Conservation (phyloP, 2,888 invertebrate genomes). For the Hirtodrosophila trivittata region DNA sequence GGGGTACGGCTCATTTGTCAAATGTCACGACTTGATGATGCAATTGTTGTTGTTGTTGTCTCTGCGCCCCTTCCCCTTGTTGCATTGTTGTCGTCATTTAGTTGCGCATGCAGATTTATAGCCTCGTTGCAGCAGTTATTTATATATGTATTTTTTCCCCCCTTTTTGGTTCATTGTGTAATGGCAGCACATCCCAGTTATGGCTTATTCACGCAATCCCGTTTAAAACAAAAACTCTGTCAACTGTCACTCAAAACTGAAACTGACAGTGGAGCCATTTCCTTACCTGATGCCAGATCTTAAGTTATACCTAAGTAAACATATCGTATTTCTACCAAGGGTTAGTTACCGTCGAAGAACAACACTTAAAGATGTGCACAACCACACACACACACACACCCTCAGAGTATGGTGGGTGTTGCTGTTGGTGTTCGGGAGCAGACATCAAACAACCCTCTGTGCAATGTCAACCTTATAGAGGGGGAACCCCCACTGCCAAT, state of each 20-base stretch:
- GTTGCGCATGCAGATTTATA: constrained; percentile 74
- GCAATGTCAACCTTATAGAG: constrained; percentile 42
- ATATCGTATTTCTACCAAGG: constrained; percentile 48
- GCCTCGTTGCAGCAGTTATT: constrained; percentile 52
- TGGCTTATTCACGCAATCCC: constrained; percentile 60
- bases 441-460: constrained; percentile 55
- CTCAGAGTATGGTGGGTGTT: constrained; percentile 11
- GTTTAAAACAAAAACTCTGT: constrained; percentile 69
- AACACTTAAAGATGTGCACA: constrained; percentile 64
- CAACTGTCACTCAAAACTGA: constrained; percentile 63
- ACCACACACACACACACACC: constrained; percentile 2
- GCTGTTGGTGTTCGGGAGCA: constrained; percentile 13
- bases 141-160: constrained; percentile 37
- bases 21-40: constrained; percentile 80
- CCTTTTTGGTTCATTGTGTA: constrained; percentile 1
- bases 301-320: background rate
- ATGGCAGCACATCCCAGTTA: constrained; percentile 46
- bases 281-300: background rate
- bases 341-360: constrained; percentile 61
- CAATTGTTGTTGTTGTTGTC: constrained; percentile 67
- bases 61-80: too few relatives aligned
- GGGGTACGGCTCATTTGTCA: constrained; percentile 75
- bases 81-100: constrained; percentile 65
- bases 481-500: constrained; percentile 14
- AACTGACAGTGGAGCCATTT: constrained; percentile 24